Evolutionary conservation across 2,797 vertebrate species (phyloP).

Genomic region (Pogoniulus pusillus): DNA sequence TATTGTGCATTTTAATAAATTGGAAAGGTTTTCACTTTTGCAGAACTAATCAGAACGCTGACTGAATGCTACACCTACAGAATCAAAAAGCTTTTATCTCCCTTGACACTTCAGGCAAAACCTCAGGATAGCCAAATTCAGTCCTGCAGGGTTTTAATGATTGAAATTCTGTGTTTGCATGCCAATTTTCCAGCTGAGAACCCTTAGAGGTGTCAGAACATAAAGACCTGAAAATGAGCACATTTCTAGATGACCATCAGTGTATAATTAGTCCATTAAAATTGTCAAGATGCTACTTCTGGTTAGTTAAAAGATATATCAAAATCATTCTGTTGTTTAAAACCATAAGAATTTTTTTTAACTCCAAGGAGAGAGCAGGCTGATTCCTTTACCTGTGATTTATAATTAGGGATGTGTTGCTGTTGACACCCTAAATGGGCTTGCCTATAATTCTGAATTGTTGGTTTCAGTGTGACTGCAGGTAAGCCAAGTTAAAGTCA

Average conservation of each 20-base stretch:
- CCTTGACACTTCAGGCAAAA: background rate
- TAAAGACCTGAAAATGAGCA: conserved; percentile 63
- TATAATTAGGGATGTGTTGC: background rate
- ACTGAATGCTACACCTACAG: background rate
- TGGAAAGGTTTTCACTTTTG: conserved; percentile 19
- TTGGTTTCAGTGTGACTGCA: background rate
- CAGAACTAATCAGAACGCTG: conserved; percentile 11
- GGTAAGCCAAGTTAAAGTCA: background rate
- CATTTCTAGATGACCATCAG: conserved; percentile 73
- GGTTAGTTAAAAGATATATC: conserved; percentile 75
- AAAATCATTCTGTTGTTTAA: conserved; percentile 65
- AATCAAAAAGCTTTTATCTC: background rate
- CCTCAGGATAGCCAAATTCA: conserved; percentile 14
- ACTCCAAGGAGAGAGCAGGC: background rate
- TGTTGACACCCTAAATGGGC: background rate
- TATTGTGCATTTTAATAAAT: conserved; percentile 40
- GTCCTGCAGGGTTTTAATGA: conserved; percentile 53
- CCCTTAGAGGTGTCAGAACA: conserved; percentile 68
- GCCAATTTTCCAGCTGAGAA: conserved; percentile 72
- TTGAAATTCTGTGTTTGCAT: conserved; percentile 70
- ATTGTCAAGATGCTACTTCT: conserved; percentile 76
- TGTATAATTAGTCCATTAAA: conserved; percentile 76
- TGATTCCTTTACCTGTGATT: conserved; percentile 1
- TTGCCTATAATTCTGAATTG: background rate
- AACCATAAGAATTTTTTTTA: background rate